Evolutionary conservation across 2,888 invertebrate genomes (phyloP).

Genomic region (Hyppa rectilinea): DNA sequence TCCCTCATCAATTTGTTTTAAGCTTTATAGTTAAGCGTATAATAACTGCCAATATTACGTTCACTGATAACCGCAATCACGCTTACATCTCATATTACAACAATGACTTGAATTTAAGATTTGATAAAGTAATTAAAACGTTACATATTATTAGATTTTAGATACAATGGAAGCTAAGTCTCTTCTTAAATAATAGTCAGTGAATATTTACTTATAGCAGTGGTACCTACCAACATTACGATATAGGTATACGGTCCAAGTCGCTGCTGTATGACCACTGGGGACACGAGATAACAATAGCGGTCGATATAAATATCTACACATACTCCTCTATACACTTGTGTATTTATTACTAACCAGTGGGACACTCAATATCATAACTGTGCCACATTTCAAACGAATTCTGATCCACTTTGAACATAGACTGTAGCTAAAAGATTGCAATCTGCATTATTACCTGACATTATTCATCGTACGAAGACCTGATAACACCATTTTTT

Average conservation of each 20-base stretch:
- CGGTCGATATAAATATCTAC: conserved; percentile 46
- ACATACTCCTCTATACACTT: conserved; percentile 46
- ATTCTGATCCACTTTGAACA: conserved; percentile 67
- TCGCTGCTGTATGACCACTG: conserved; percentile 52
- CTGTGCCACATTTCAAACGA: conserved; percentile 58
- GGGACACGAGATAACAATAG: conserved; percentile 67
- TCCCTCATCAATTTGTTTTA: neutral
- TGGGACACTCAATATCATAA: conserved; percentile 52
- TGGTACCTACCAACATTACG: conserved; percentile 28
- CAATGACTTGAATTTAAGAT: conserved; percentile 22
- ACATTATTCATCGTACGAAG: conserved; percentile 78
- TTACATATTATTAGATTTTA: neutral
- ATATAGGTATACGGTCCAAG: conserved; percentile 50
- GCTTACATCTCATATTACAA: conserved; percentile 32
- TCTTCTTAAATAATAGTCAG: conserved; percentile 9
- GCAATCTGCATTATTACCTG: conserved; percentile 72
- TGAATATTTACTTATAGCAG: conserved; percentile 11
- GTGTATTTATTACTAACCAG: conserved; percentile 54
- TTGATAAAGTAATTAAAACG: conserved; percentile 18
- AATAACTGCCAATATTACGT: conserved; percentile 24
- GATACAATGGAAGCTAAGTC: neutral
- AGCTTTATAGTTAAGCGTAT: neutral
- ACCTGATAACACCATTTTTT: conserved; percentile 86
- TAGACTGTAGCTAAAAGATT: conserved; percentile 66
- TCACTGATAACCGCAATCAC: conserved; percentile 29